Evolutionary conservation across 1,140 invertebrate genomes (phyloP), one percentile per base, ranked within the genome.

Genomic region (Cydia pomonella): DNA sequence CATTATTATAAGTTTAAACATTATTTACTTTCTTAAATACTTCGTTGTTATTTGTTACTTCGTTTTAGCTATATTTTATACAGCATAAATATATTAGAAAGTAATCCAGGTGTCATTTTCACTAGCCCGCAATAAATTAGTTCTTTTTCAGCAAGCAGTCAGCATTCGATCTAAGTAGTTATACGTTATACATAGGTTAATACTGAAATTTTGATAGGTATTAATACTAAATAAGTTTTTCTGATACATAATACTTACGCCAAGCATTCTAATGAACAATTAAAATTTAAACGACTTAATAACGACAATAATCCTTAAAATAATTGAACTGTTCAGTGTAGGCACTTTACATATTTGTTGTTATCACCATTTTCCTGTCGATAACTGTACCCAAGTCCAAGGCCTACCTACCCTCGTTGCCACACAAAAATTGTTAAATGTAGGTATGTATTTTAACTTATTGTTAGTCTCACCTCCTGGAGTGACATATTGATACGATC

Each of bases 381-480:
- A 69, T 33, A 69, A 69, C 6, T 69, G 64, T 33, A 38, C 3
- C 29, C 33, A 69, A 41, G 64, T 33, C 29, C 29, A 69, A 69
- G n/a, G n/a, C 29, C 33, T 69, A 64, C n/a, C n/a, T 13, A n/a
- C 64, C 64, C 64, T 38, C 64, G 18, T 38, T 69, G 64, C 16
- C 33, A 29, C 16, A 33, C 64, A 69, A 21, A 25, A 72, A 47
- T 50, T 0, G 9, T 69, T 41, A 69, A 4, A 33, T 33, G 29
- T 69, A 38, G 63, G 27, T 38, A 29, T 29, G n/a, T 69, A 29
- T 29, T 50, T 59, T 12, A 59, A 59, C 25, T 25, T n/a, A n/a
- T n/a, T n/a, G n/a, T n/a, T 27, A 72, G 33, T 41, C 89, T 91
- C 75, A 91, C 89, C 89, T 91, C 89, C 78, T 87, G 85, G 66